These are phyloP conservation scores for Macrosiphum euphorbiae DNA, from an alignment of 2,888 invertebrate species.

Conservation along the genomic window DNA sequence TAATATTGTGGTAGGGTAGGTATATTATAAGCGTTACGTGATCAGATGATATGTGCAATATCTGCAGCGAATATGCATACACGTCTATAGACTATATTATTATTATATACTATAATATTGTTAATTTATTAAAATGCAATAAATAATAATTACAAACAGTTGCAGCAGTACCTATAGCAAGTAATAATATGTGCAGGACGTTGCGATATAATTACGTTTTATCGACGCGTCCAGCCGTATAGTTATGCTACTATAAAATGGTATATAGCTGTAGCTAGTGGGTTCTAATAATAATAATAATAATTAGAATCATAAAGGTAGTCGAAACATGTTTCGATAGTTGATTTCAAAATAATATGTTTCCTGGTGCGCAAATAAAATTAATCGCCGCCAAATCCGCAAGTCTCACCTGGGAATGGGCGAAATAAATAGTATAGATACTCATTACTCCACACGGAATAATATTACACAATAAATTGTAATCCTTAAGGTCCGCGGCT, in stretches of 20 bases:
- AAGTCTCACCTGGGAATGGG: not conserved
- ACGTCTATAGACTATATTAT: not conserved
- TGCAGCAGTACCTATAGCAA: not conserved
- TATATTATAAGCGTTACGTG: not conserved
- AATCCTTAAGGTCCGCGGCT: not conserved
- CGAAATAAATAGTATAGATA: not conserved
- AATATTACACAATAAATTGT: not conserved
- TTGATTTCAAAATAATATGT: not conserved
- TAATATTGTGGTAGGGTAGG: not conserved
- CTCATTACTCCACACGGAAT: not conserved
- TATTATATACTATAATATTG: not conserved
- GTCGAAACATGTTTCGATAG: not conserved
- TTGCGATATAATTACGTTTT: not conserved
- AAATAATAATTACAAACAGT: not conserved
- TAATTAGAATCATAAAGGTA: not conserved
- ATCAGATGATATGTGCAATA: not conserved
- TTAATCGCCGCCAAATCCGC: not conserved
- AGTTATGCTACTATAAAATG: not conserved
- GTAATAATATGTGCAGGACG: not conserved
- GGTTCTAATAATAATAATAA: not conserved
- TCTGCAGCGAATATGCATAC: not conserved
- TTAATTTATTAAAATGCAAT: not conserved
- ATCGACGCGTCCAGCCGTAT: not conserved
- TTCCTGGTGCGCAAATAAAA: not conserved
- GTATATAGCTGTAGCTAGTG: not conserved